These are phyloP conservation scores for Cervus canadensis DNA, from an alignment of 2,113 vertebrate species.

Conservation along the genomic window DNA sequence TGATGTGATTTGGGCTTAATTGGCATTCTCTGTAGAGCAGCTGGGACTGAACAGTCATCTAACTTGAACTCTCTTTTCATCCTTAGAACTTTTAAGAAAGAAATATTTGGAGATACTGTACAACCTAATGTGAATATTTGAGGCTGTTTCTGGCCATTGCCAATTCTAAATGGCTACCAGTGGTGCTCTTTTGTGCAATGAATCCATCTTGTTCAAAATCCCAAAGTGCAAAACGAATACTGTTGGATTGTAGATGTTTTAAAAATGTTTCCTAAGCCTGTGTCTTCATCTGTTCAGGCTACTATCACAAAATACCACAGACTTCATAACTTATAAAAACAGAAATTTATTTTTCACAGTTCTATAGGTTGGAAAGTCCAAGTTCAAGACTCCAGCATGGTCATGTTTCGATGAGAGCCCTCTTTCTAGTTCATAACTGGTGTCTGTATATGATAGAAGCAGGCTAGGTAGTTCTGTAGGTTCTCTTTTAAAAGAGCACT, in stretches of 20 bases:
- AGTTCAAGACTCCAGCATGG: not conserved
- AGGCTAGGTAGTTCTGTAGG: not conserved
- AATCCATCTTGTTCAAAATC: not conserved
- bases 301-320: not conserved
- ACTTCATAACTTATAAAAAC: not conserved
- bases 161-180: not conserved
- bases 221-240: not conserved
- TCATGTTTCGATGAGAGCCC: not conserved
- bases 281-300: not conserved
- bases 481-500: not conserved
- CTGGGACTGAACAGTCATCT: not conserved
- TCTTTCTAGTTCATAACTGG: not conserved
- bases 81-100: not conserved
- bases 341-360: not conserved
- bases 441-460: not conserved
- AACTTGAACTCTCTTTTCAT: slow-evolving; percentile 12
- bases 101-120: not conserved
- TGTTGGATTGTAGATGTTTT: not conserved
- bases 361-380: not conserved
- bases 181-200: not conserved
- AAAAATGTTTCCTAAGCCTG: not conserved
- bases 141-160: not conserved
- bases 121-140: not conserved
- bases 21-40: not conserved
- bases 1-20: not conserved